These are phyloP conservation scores for Neosalanx taihuensis DNA, from an alignment of 2,797 vertebrate genomes.

Conservation along the genomic window DNA sequence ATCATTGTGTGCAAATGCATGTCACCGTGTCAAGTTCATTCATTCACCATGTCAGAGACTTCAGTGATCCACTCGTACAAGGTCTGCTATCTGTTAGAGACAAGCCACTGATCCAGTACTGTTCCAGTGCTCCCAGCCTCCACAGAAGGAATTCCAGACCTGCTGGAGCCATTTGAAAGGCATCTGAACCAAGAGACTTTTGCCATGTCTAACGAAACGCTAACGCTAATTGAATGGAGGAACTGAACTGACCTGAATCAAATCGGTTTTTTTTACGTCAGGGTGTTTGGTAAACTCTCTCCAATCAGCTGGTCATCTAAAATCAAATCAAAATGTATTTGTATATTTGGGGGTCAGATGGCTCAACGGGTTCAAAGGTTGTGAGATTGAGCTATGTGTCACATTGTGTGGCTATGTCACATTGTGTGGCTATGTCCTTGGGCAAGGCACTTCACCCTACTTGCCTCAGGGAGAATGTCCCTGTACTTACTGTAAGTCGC, in stretches of 20 bases:
- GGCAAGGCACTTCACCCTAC: too few species aligned
- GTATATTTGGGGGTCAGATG: too few species aligned
- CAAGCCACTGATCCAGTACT: constrained; percentile 41
- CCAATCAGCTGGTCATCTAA: background rate
- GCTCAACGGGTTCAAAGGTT: too few species aligned
- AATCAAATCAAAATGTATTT: too few species aligned
- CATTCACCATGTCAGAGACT: constrained; percentile 49
- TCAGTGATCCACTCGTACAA: constrained; percentile 41
- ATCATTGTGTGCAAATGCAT: constrained; percentile 43
- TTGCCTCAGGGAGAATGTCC: too few species aligned
- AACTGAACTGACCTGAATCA: too few species aligned
- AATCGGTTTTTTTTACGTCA: too few species aligned
- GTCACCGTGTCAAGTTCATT: constrained; percentile 51
- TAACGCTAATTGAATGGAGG: constrained; percentile 3
- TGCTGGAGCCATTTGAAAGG: constrained; percentile 33
- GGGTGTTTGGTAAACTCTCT: too few species aligned
- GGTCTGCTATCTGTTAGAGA: constrained; percentile 51
- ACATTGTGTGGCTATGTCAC: too few species aligned
- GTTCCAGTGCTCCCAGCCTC: constrained; percentile 52
- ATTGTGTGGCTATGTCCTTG: too few species aligned
- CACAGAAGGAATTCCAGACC: constrained; percentile 31
- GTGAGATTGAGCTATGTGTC: too few species aligned
- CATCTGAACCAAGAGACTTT: constrained; percentile 29
- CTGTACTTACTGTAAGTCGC: too few species aligned
- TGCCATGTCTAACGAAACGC: constrained; percentile 22